Conservation (phyloP, 1,140 invertebrate genomes). For the Triops longicaudatus region DNA sequence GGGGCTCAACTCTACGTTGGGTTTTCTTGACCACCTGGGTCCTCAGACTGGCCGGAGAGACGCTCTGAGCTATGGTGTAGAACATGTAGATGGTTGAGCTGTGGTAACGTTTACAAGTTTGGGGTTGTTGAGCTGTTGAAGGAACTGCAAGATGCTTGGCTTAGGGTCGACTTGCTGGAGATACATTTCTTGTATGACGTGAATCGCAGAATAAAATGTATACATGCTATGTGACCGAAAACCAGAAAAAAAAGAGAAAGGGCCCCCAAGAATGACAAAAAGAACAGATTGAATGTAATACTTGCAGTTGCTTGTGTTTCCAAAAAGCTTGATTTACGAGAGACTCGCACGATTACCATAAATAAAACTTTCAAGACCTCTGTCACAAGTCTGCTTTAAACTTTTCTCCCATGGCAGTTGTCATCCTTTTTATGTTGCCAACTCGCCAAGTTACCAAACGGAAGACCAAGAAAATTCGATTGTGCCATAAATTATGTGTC, state of each 20-base stretch:
- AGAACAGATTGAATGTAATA: background rate
- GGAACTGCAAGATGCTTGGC: background rate
- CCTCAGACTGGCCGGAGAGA: background rate
- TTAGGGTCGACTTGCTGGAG: background rate
- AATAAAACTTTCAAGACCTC: constrained; percentile 9
- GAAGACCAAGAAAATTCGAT: background rate
- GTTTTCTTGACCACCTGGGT: constrained; percentile 11
- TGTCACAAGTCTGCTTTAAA: background rate
- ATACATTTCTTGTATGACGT: background rate
- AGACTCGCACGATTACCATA: constrained; percentile 7
- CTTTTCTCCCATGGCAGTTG: background rate
- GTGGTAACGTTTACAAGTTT: background rate
- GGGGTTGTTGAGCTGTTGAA: background rate
- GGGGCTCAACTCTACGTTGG: background rate
- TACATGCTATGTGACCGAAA: background rate
- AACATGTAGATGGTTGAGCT: too few relatives aligned
- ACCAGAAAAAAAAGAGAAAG: background rate
- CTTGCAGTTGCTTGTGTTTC: constrained; percentile 17
- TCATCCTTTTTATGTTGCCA: background rate
- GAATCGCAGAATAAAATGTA: background rate
- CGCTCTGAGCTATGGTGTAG: background rate
- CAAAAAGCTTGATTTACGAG: constrained; percentile 18
- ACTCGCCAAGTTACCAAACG: constrained; percentile 5
- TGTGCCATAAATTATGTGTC: background rate
- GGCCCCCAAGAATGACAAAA: constrained; percentile 3